These are phyloP conservation scores for Passer montanus DNA, from an alignment of 2,113 vertebrate genomes.

Conservation along the genomic window DNA sequence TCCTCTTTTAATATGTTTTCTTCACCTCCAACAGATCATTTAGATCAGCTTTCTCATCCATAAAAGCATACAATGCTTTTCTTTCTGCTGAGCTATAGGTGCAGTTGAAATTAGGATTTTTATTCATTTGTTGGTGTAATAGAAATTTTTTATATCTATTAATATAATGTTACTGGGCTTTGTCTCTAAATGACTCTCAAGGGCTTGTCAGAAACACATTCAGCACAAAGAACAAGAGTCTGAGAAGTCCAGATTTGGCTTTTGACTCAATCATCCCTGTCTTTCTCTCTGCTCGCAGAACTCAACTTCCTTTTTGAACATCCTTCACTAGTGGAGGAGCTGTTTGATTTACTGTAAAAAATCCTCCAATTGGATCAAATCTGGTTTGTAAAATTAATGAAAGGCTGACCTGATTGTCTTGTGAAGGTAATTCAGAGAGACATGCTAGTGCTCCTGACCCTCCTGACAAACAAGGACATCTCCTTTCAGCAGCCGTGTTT, in stretches of 20 bases:
- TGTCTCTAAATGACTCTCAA: background rate
- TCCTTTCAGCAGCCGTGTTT: background rate
- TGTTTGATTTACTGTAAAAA: conserved; percentile 35
- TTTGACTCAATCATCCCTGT: background rate
- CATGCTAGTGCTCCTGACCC: background rate
- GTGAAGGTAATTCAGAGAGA: conserved; percentile 34
- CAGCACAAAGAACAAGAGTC: background rate
- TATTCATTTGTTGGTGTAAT: background rate
- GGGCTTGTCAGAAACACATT: background rate
- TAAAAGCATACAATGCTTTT: background rate
- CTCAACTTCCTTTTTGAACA: background rate
- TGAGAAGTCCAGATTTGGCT: background rate
- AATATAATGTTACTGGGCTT: background rate
- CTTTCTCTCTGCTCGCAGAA: background rate
- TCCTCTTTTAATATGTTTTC: background rate
- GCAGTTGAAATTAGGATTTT: background rate
- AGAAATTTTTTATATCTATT: background rate
- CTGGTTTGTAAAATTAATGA: conserved; percentile 64
- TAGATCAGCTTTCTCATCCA: background rate
- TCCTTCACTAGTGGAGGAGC: background rate
- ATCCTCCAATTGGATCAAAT: background rate
- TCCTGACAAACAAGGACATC: background rate
- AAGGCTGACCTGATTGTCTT: conserved; percentile 34
- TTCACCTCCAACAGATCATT: background rate
- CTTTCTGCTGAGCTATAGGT: background rate